phyloP scores from a whole-genome alignment of 2,113 vertebrate genomes.

The Dasyprocta punctata region DNA sequence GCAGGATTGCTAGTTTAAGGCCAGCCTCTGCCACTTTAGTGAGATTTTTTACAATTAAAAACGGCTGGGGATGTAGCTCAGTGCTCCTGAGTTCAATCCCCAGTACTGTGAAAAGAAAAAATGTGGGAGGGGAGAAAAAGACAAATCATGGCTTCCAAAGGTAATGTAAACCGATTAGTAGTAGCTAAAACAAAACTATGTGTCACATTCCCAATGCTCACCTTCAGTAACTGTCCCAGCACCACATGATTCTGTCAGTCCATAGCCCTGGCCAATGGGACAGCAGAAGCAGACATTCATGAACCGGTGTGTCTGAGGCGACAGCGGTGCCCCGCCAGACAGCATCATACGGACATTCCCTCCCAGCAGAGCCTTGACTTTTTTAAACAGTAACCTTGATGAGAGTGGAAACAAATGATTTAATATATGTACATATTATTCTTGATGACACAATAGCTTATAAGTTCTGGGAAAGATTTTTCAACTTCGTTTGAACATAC shows the following conservation, averaged over 20 bases:
- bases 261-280: conserved; percentile 96
- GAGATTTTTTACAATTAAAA: not conserved
- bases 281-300: conserved; percentile 99
- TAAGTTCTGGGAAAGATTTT: conserved; percentile 2
- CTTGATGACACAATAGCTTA: not conserved
- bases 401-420: not conserved
- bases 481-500: not conserved
- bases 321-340: conserved; percentile 96
- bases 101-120: not conserved
- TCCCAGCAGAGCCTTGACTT: conserved; percentile 94
- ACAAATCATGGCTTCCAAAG: not conserved
- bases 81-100: not conserved
- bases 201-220: conserved; percentile 8
- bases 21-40: not conserved
- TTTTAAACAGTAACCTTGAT: conserved; percentile 93
- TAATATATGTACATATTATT: not conserved
- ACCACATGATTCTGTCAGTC: conserved; percentile 97
- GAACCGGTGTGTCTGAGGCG: conserved; percentile 95
- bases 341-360: conserved; percentile 96
- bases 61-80: not conserved
- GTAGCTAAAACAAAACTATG: not conserved
- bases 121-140: not conserved
- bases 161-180: not conserved
- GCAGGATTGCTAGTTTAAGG: not conserved
- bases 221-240: conserved; percentile 97